A percentile compares a stretch with the other conserved stretches of the same genome.
Conservation (phyloP, 2,888 invertebrate species). For the Dione juno region DNA sequence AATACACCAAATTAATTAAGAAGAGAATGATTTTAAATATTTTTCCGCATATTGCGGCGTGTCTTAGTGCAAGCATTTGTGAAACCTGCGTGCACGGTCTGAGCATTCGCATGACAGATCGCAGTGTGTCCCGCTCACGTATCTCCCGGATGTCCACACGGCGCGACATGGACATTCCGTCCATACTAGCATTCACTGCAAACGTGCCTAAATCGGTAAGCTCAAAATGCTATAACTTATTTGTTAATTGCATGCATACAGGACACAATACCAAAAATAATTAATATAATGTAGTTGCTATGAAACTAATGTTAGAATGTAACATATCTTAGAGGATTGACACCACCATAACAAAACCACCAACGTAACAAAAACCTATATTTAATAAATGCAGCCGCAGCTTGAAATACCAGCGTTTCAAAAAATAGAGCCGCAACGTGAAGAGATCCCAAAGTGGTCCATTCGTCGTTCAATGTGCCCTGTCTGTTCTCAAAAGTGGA, state of each 20-base stretch:
- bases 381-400: slow-evolving; percentile 52
- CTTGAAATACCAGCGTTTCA: slow-evolving; percentile 68
- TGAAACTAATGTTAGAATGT: too few species aligned
- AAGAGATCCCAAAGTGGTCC: slow-evolving; percentile 70
- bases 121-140: slow-evolving; percentile 71
- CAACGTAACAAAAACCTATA: too few species aligned
- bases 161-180: slow-evolving; percentile 78
- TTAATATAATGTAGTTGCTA: too few species aligned
- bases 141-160: slow-evolving; percentile 72
- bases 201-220: slow-evolving; percentile 58
- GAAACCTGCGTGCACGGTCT: slow-evolving; percentile 69
- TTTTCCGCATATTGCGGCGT: background rate
- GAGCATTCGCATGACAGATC: slow-evolving; percentile 69
- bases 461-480: slow-evolving; percentile 76
- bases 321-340: too few species aligned
- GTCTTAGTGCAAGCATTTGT: slow-evolving; percentile 29
- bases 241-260: too few species aligned
- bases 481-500: slow-evolving; percentile 79
- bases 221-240: too few species aligned
- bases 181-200: slow-evolving; percentile 72
- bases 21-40: too few species aligned
- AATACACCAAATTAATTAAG: too few species aligned
- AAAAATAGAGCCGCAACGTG: slow-evolving; percentile 50
- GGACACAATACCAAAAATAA: too few species aligned
- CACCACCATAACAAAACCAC: too few species aligned